Conservation (phyloP, 2,888 invertebrate genomes). For the Drosophila lutescens region DNA sequence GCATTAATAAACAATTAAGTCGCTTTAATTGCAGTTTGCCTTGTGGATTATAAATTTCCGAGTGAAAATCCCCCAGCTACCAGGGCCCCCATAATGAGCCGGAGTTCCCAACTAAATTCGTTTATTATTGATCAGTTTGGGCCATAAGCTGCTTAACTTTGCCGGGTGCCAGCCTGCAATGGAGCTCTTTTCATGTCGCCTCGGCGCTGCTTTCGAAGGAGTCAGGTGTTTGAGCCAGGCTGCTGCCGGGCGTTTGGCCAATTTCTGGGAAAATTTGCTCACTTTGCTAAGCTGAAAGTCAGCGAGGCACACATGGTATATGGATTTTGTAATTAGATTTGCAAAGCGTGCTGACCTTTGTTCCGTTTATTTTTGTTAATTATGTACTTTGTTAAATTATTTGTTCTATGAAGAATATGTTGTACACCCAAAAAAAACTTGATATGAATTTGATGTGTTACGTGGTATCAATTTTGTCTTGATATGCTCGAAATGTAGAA, state of each 20-base stretch:
- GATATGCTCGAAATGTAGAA: no score
- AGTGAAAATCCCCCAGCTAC: constrained; percentile 19
- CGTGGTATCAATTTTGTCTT: no score
- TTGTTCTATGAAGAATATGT: no score
- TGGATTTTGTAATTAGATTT: constrained; percentile 8
- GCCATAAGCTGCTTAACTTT: constrained; percentile 43
- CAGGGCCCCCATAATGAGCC: constrained; percentile 24
- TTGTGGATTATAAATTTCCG: constrained; percentile 35
- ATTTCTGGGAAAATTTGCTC: constrained; percentile 23
- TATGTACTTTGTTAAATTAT: no score
- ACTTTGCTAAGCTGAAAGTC: constrained; percentile 28
- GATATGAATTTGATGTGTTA: no score
- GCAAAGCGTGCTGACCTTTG: neutral
- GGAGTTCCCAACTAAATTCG: constrained; percentile 33
- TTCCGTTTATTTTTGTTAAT: no score
- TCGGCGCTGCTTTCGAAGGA: neutral
- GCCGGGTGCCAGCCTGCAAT: constrained; percentile 12
- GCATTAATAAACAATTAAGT: constrained; percentile 77
- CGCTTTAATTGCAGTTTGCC: constrained; percentile 65
- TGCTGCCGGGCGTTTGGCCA: constrained; percentile 18
- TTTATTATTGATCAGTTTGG: constrained; percentile 44
- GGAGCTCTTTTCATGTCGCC: constrained; percentile 2
- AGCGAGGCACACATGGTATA: constrained; percentile 8
- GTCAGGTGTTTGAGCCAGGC: constrained; percentile 26
- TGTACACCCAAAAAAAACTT: no score